Evolutionary conservation across 2,888 invertebrate species (phyloP), one percentile per base, ranked within the genome.

Genomic region (Beris morrisii): DNA sequence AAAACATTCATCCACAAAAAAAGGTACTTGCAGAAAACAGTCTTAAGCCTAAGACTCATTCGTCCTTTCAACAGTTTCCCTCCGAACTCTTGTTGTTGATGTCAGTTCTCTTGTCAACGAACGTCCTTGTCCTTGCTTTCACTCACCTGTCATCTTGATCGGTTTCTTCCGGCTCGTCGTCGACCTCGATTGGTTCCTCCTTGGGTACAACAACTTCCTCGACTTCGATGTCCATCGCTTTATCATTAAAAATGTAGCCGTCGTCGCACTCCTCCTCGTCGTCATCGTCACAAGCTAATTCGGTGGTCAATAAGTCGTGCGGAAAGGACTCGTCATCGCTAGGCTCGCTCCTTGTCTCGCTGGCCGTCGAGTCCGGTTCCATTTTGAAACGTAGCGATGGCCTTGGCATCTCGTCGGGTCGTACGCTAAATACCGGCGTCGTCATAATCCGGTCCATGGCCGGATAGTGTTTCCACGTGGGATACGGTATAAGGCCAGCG

Each of bases 401-500:
- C 4, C 78, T 78, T 15, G 79, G 79, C 65, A 80, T 79, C 67
- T 79, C 79, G 68, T 79, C 79, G 5, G 79, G 79, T 1, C 79
- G 75, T 4, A 79, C 79, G 71, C 81, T 81, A 57, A 81, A 81
- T 59, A 81, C 79, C 13, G 81, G 81, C 4, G 80, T 74, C 32
- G 77, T 79, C 78, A 85, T 80, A 67, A 85, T 85, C 63, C 83
- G 82, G 74, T 85, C 85, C 85, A 85, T 85, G 66, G 85, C 83
- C 69, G 82, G 79, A 73, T 80, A 85, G 74, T 85, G 85, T 48
- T 84, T 84, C 85, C 85, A 85, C 64, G 84, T 83, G 0, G 84
- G 84, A 73, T 84, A 84, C 11, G 80, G 81, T 5, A 82, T 78
- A 12, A 80, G 71, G 4, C 84, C 84, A 53, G 79, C 76, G 67